phyloP scores from a whole-genome alignment of 1,140 invertebrate species.

The Metaphire vulgaris region DNA sequence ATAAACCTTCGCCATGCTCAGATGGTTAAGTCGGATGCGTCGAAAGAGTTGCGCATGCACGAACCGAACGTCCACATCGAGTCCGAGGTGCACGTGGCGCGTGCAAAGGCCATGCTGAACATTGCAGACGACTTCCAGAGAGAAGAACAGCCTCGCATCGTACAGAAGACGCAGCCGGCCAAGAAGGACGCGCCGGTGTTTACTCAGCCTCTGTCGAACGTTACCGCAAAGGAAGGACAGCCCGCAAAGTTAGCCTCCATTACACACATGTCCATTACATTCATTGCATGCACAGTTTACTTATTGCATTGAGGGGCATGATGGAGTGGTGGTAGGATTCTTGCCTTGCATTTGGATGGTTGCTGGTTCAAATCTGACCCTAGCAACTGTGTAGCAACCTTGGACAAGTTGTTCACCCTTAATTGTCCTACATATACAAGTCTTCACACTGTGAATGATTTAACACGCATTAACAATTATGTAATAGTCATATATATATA shows the following conservation, averaged over 20 bases:
- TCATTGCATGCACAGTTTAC: no score
- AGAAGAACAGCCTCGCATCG: background rate
- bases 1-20: conserved; percentile 28
- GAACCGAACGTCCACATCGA: conserved; percentile 33
- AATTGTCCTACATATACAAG: no score
- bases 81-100: conserved; percentile 38
- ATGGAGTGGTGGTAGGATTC: no score
- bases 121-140: conserved; percentile 15
- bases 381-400: no score
- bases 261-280: no score
- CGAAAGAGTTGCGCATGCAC: conserved; percentile 31
- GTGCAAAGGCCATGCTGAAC: conserved; percentile 35
- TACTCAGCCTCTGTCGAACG: conserved; percentile 61
- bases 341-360: no score
- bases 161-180: conserved; percentile 17
- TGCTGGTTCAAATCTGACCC: no score
- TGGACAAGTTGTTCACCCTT: no score
- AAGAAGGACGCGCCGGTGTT: conserved; percentile 73
- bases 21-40: conserved; percentile 20
- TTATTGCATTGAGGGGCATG: no score
- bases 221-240: conserved; percentile 43
- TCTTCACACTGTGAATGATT: no score
- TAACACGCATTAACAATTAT: no score
- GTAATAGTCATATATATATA: no score
- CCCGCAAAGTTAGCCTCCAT: conserved; percentile 48